Evolutionary conservation across 2,888 invertebrate genomes (phyloP).

Genomic region (Metellina segmentata): DNA sequence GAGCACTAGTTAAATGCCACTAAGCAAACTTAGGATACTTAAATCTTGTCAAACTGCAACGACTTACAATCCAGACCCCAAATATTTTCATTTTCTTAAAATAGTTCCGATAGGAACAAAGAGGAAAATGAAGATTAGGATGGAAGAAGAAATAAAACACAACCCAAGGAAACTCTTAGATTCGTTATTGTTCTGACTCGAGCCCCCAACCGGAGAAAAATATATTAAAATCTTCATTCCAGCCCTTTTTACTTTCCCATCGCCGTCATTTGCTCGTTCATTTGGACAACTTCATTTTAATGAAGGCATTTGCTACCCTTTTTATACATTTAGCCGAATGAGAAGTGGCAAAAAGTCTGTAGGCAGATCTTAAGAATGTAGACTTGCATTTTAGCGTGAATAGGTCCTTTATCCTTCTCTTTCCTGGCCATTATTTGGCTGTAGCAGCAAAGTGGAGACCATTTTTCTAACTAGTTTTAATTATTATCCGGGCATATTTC

Average conservation of each 20-base stretch:
- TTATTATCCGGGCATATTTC: conserved; percentile 4
- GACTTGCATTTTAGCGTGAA: conserved; percentile 24
- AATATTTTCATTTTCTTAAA: neutral
- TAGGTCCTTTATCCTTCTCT: conserved; percentile 20
- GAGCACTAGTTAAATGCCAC: no score
- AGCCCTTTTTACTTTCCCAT: neutral
- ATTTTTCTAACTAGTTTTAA: conserved; percentile 41
- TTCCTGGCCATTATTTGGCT: conserved; percentile 7
- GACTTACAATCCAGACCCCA: neutral
- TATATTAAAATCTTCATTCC: conserved; percentile 17
- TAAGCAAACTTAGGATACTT: neutral
- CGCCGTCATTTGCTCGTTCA: conserved; percentile 51
- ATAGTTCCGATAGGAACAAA: neutral
- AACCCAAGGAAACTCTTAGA: conserved; percentile 7
- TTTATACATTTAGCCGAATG: conserved; percentile 21
- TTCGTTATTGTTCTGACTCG: conserved; percentile 19
- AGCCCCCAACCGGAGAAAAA: neutral
- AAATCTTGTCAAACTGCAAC: neutral
- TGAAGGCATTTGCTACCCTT: conserved; percentile 36
- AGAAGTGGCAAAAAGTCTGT: conserved; percentile 45
- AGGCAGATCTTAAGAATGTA: conserved; percentile 1
- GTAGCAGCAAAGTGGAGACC: conserved; percentile 12
- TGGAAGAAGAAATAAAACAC: conserved; percentile 2
- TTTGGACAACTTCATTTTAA: conserved; percentile 55
- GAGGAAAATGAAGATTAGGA: neutral